Evolutionary conservation across 2,113 vertebrate species (phyloP).

Genomic region (Chamaea fasciata): DNA sequence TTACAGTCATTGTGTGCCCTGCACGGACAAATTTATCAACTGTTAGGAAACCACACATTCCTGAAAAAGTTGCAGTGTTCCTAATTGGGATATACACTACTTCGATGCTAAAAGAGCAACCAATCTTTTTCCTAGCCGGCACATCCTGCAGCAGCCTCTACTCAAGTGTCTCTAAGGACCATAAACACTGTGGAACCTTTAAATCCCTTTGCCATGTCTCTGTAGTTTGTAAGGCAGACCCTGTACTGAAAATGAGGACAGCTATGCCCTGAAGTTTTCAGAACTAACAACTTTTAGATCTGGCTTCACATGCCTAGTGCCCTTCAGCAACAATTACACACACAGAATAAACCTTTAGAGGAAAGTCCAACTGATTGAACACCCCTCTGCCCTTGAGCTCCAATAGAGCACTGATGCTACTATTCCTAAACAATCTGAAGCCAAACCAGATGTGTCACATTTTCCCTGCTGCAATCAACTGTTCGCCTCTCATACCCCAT

Average conservation of each 20-base stretch:
- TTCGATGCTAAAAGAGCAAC: not conserved
- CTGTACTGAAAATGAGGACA: not conserved
- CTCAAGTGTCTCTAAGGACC: not conserved
- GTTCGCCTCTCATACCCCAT: not conserved
- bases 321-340: not conserved
- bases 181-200: not conserved
- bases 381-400: not conserved
- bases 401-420: not conserved
- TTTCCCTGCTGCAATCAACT: not conserved
- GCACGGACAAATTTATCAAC: not conserved
- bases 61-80: not conserved
- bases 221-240: not conserved
- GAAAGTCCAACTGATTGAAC: not conserved
- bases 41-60: not conserved
- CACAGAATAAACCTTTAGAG: not conserved
- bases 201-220: not conserved
- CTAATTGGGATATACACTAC: not conserved
- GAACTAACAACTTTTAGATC: not conserved
- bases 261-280: not conserved
- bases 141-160: not conserved
- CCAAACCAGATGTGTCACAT: not conserved
- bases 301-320: not conserved
- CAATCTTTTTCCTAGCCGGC: not conserved
- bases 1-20: not conserved
- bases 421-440: not conserved